Conservation (phyloP, 2,113 vertebrate genomes). For the Malurus elegans region DNA sequence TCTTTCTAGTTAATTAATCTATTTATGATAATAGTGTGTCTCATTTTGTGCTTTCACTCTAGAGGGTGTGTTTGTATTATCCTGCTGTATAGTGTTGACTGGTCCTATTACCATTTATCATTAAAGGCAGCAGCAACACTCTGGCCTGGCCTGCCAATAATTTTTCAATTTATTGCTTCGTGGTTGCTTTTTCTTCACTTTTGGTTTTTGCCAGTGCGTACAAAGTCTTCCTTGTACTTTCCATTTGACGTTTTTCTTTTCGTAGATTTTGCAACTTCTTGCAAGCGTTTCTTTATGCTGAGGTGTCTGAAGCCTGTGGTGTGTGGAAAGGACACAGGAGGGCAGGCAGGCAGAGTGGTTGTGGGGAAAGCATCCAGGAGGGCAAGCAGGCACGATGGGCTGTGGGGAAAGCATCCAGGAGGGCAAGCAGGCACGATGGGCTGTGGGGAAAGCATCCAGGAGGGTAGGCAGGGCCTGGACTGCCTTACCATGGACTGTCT, state of each 20-base stretch:
- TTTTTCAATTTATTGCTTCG: constrained; percentile 54
- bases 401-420: no score
- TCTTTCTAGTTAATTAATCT: constrained; percentile 61
- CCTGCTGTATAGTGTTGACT: background rate
- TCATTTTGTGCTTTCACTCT: constrained; percentile 35
- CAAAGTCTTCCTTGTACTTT: background rate
- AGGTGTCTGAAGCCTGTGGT: background rate
- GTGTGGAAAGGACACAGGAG: background rate
- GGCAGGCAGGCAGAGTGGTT: background rate
- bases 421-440: background rate
- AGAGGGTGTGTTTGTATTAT: constrained; percentile 48
- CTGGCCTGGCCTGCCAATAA: constrained; percentile 35
- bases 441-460: background rate
- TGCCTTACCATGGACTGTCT: background rate
- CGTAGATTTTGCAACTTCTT: background rate
- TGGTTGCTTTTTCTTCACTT: background rate
- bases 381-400: background rate
- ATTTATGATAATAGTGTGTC: constrained; percentile 55
- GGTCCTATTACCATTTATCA: constrained; percentile 44
- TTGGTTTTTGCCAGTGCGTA: background rate
- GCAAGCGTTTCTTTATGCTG: background rate
- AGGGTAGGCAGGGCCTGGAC: background rate
- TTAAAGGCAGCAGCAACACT: constrained; percentile 12
- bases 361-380: no score
- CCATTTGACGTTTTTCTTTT: background rate